Conservation (phyloP, 2,888 invertebrate species). For the Cryptus armator region DNA sequence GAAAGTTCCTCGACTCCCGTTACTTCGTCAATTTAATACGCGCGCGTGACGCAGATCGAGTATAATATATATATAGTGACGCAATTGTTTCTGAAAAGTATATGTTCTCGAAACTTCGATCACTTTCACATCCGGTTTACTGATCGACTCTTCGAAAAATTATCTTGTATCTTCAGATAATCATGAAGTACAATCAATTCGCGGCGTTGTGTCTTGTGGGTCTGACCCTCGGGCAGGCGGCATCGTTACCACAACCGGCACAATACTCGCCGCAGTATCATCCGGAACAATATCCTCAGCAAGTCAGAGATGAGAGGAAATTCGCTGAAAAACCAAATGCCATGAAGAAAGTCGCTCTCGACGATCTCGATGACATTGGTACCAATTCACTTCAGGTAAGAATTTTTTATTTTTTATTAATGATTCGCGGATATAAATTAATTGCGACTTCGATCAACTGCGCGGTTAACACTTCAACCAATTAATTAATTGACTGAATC, state of each 20-base stretch:
- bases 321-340: conserved; percentile 96
- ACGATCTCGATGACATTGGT: conserved; percentile 93
- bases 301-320: conserved; percentile 89
- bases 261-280: conserved; percentile 80
- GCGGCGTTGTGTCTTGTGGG: conserved; percentile 90
- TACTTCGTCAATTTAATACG: background rate
- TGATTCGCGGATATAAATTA: background rate
- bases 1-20: conserved; percentile 5
- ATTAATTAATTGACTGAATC: too few species aligned
- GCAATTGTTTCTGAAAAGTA: conserved; percentile 42
- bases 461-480: too few species aligned
- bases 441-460: background rate
- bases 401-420: background rate
- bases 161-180: background rate
- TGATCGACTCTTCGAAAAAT: conserved; percentile 5
- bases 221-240: conserved; percentile 85
- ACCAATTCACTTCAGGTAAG: conserved; percentile 91
- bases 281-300: conserved; percentile 80
- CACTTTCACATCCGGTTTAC: conserved; percentile 65
- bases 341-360: conserved; percentile 94
- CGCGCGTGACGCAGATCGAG: conserved; percentile 11
- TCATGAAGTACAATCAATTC: conserved; percentile 89
- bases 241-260: conserved; percentile 82
- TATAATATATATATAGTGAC: conserved; percentile 27
- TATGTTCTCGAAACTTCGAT: conserved; percentile 19